Evolutionary conservation across 2,113 vertebrate species (phyloP), one percentile per base, ranked within the genome.

Genomic region (Anolis carolinensis): DNA sequence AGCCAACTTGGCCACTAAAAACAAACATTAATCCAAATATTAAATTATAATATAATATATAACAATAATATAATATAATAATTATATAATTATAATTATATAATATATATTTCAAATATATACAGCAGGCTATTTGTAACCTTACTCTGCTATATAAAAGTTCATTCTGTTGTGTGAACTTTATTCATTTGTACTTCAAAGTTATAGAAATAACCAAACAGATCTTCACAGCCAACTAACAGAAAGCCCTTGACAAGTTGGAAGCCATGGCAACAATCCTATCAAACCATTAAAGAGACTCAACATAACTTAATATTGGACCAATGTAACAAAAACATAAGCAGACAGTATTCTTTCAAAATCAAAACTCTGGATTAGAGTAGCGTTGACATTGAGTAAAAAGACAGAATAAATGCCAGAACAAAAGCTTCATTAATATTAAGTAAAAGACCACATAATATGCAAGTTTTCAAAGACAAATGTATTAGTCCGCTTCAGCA

Each of bases 1-100:
- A 99, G 83, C 98, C 98, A 88, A 99, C 98, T 76, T 99, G 99
- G 88, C 98, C 98, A 88, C 99, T 99, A 92, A 52, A 79, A 93
- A 92, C 88, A 89, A 88, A 55, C 14, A 11, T 11, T 62, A 50
- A 72, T 44, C 95, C 74, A 95, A 68, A 59, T 25, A 88, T 52
- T 78, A 39, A 14, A 44, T 32, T 87, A 20, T 4, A 59, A 71
- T 23, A 63, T 70, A 30, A 71, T 23, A 63, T 70, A 30, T 4
- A 48, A n/a, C n/a, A n/a, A n/a, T n/a, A n/a, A n/a, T n/a, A n/a
- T n/a, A n/a, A n/a, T n/a, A n/a, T n/a, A n/a, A n/a, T n/a, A n/a
- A n/a, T n/a, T n/a, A n/a, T n/a, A n/a, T n/a, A n/a, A n/a, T n/a
- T n/a, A n/a, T n/a, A n/a, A n/a, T n/a, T n/a, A 55, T 55, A 55